Percentiles rank a stretch among this genome's conserved stretches.
Conservation (phyloP, 2,888 invertebrate genomes). For the Tuta absoluta region DNA sequence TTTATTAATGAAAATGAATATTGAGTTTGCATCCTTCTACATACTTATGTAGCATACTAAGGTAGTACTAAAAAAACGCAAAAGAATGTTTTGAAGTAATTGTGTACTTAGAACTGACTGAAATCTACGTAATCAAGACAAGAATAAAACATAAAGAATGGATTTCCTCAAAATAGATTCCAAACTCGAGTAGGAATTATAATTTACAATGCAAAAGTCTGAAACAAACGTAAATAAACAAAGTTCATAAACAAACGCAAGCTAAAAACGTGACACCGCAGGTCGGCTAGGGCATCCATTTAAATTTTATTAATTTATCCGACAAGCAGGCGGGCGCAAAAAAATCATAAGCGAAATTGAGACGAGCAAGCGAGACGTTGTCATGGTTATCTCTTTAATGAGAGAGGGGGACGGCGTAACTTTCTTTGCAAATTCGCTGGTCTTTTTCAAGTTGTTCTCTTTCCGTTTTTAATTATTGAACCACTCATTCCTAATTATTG, state of each 20-base stretch:
- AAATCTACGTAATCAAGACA: no score
- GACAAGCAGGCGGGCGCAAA: constrained; percentile 48
- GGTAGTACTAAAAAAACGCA: no score
- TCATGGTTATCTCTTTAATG: constrained; percentile 40
- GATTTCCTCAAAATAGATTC: no score
- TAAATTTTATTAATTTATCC: constrained; percentile 69
- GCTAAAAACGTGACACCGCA: constrained; percentile 32
- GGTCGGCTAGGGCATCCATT: constrained; percentile 51
- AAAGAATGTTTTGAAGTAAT: no score
- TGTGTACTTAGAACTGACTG: no score
- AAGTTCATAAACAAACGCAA: constrained; percentile 6
- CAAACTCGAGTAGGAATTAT: no score
- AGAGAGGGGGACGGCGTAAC: constrained; percentile 49
- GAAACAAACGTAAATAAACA: not conserved
- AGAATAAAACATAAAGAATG: no score
- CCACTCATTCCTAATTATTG: constrained; percentile 83
- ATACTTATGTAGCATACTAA: no score
- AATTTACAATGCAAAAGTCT: not conserved
- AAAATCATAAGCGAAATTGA: constrained; percentile 68
- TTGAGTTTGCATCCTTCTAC: no score
- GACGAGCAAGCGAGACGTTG: constrained; percentile 54
- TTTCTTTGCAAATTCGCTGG: constrained; percentile 57
- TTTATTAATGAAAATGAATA: no score
- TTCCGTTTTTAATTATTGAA: constrained; percentile 83
- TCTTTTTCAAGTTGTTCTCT: constrained; percentile 76